Percentiles rank a stretch among this genome's conserved stretches.
These are phyloP conservation scores for Atopsyche davidsoni DNA, from an alignment of 1,140 invertebrate species.

Conservation along the genomic window DNA sequence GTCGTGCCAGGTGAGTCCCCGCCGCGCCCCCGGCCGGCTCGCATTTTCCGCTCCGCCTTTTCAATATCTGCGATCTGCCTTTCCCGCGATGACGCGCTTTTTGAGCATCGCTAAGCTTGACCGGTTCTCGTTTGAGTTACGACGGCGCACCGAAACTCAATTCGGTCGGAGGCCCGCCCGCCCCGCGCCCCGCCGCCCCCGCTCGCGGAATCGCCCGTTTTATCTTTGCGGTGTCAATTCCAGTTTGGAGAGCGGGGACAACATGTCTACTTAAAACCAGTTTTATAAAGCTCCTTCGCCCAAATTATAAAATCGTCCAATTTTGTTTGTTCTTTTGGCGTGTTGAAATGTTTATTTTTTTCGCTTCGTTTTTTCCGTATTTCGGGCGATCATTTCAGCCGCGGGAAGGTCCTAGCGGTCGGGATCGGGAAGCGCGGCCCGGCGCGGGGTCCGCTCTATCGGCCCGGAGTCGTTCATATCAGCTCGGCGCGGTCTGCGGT, in stretches of 20 bases:
- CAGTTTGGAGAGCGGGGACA: constrained; percentile 30
- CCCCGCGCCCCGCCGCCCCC: constrained; percentile 1
- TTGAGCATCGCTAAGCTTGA: constrained; percentile 26
- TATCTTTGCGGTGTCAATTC: constrained; percentile 31
- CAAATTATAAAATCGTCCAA: constrained; percentile 32
- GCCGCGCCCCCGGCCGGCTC: constrained; percentile 1
- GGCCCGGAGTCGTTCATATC: too few relatives aligned
- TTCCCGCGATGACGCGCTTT: constrained; percentile 27
- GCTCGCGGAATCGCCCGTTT: constrained; percentile 26
- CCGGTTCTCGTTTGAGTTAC: constrained; percentile 21
- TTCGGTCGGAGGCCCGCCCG: constrained; percentile 11
- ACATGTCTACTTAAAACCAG: constrained; percentile 32
- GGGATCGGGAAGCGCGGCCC: neutral
- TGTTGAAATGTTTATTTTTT: constrained; percentile 30
- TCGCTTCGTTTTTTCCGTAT: constrained; percentile 18
- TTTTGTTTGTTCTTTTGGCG: constrained; percentile 31
- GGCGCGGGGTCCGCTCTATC: too few relatives aligned
- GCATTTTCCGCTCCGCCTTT: constrained; percentile 4
- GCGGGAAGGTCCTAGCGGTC: constrained; percentile 4
- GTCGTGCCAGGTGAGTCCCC: constrained; percentile 60
- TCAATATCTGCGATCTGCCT: constrained; percentile 23
- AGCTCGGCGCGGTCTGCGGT: too few relatives aligned
- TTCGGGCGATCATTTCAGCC: constrained; percentile 14
- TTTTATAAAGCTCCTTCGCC: constrained; percentile 30
- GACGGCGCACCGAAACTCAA: constrained; percentile 27